Evolutionary conservation across 2,888 invertebrate genomes (phyloP).

Genomic region (Hypercompe scribonia): DNA sequence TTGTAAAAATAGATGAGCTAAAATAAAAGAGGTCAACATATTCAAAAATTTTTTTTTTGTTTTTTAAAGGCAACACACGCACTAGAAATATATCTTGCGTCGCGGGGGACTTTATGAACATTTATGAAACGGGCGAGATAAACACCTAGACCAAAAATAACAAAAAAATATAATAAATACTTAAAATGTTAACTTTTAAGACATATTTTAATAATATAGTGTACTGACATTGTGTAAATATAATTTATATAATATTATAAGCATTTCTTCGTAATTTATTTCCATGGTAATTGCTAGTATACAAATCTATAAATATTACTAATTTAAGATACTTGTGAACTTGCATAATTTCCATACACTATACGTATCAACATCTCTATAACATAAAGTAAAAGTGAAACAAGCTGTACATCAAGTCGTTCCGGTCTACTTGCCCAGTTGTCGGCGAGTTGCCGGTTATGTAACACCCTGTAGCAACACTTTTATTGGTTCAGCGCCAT

Average conservation of each 20-base stretch:
- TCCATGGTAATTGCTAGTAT: not conserved
- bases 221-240: too few relatives aligned
- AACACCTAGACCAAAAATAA: too few relatives aligned
- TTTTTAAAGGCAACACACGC: too few relatives aligned
- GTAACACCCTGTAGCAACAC: constrained; percentile 78
- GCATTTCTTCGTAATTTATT: not conserved
- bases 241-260: not conserved
- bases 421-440: constrained; percentile 80
- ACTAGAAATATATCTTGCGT: too few relatives aligned
- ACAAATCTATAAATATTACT: not conserved
- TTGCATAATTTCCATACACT: constrained; percentile 4
- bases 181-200: too few relatives aligned
- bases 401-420: constrained; percentile 69
- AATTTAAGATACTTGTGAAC: not conserved
- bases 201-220: too few relatives aligned
- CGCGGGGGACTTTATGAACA: too few relatives aligned
- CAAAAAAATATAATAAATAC: too few relatives aligned
- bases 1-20: too few relatives aligned
- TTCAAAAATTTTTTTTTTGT: too few relatives aligned
- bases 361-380: constrained; percentile 17
- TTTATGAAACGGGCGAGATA: too few relatives aligned
- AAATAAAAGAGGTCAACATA: too few relatives aligned
- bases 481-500: constrained; percentile 60
- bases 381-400: constrained; percentile 43
- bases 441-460: constrained; percentile 68